Percentiles rank a stretch among this genome's conserved stretches.
These are phyloP conservation scores for Ptychochromis oligacanthus DNA, from an alignment of 2,113 vertebrate genomes.

Conservation along the genomic window DNA sequence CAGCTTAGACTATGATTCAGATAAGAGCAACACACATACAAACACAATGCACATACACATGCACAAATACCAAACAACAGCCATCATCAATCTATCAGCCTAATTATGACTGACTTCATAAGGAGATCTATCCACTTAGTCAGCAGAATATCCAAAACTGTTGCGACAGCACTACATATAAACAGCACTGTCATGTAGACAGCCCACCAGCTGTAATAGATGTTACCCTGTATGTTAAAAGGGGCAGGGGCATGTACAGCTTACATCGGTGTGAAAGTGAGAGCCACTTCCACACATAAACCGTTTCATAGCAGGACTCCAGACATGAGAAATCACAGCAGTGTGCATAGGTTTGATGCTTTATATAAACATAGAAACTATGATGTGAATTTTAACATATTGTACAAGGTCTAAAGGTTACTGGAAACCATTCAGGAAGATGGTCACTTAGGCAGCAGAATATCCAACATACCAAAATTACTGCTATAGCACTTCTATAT, in stretches of 20 bases:
- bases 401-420: no score
- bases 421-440: no score
- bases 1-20: neutral
- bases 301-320: neutral
- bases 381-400: no score
- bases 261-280: neutral
- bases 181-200: neutral
- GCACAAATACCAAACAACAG: neutral
- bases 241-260: neutral
- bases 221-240: neutral
- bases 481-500: neutral
- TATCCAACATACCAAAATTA: neutral
- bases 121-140: neutral
- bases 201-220: neutral
- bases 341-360: neutral
- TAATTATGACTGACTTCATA: conserved; percentile 20
- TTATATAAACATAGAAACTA: no score
- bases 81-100: neutral
- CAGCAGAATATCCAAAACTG: neutral
- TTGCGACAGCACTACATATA: neutral
- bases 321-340: neutral
- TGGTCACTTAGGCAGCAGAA: no score
- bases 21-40: neutral
- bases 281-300: neutral
- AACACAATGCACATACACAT: neutral